Evolutionary conservation across 1,140 invertebrate species (phyloP).

Genomic region (Diachasma alloeum): DNA sequence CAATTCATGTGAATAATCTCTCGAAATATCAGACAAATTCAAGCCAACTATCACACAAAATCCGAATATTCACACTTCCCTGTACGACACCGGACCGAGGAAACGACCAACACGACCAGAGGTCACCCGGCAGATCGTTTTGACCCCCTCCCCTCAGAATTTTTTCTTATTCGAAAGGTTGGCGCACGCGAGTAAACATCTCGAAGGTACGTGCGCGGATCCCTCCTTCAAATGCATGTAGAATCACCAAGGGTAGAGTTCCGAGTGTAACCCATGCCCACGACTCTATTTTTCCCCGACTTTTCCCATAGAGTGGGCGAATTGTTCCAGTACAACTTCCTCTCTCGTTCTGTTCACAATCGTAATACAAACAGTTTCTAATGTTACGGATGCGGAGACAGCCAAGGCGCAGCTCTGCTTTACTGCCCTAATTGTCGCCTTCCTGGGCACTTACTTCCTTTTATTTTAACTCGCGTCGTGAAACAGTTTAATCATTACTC

Average conservation of each 20-base stretch:
- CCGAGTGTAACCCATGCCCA: neutral
- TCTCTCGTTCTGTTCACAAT: neutral
- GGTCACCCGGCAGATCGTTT: neutral
- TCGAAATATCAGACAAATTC: no score
- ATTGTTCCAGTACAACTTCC: neutral
- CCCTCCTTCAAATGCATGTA: neutral
- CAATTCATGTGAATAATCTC: no score
- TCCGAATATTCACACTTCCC: neutral
- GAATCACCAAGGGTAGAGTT: neutral
- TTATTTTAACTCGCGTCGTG: neutral
- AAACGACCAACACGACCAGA: neutral
- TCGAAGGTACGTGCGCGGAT: slow-evolving; percentile 8
- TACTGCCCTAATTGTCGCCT: slow-evolving; percentile 9
- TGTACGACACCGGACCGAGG: neutral
- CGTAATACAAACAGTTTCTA: neutral
- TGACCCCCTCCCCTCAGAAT: slow-evolving; percentile 10
- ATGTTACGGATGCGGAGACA: slow-evolving; percentile 3
- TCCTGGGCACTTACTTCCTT: neutral
- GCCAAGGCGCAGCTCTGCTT: neutral
- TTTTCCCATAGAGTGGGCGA: neutral
- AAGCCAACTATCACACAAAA: no score
- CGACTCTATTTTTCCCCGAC: neutral
- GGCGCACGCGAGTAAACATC: slow-evolving; percentile 50
- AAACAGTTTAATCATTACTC: neutral
- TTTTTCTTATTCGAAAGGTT: slow-evolving; percentile 50